These are phyloP conservation scores for Campoletis raptor DNA, from an alignment of 2,888 invertebrate species.

Conservation along the genomic window DNA sequence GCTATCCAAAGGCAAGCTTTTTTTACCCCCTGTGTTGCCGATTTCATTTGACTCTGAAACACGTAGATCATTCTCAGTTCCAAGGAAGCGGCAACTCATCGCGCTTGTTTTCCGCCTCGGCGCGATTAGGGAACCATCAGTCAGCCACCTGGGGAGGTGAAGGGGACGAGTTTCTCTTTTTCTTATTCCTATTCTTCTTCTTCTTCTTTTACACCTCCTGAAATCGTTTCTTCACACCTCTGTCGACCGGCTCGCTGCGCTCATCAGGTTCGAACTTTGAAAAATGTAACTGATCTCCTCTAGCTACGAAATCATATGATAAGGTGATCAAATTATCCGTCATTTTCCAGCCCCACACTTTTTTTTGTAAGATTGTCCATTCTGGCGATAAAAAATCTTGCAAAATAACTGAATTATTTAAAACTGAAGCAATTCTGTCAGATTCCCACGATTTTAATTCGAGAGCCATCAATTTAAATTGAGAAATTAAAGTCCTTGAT, in stretches of 20 bases:
- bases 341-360: neutral
- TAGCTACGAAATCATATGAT: conserved; percentile 11
- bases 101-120: conserved; percentile 81
- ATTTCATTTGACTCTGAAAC: conserved; percentile 52
- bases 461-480: neutral
- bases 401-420: neutral
- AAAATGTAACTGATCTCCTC: conserved; percentile 36
- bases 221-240: conserved; percentile 79
- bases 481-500: neutral
- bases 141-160: conserved; percentile 76
- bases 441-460: neutral
- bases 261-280: conserved; percentile 52
- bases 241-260: conserved; percentile 34
- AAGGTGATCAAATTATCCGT: neutral
- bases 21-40: conserved; percentile 54
- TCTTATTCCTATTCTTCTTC: conserved; percentile 47
- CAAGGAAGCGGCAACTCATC: conserved; percentile 79
- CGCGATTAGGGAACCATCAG: conserved; percentile 79
- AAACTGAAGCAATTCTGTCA: neutral
- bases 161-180: conserved; percentile 51
- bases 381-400: neutral
- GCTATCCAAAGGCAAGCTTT: neutral
- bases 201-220: conserved; percentile 77
- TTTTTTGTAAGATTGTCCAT: neutral
- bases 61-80: conserved; percentile 65